Evolutionary conservation across 2,888 invertebrate genomes (phyloP).

Genomic region (Serrognathus titanus): DNA sequence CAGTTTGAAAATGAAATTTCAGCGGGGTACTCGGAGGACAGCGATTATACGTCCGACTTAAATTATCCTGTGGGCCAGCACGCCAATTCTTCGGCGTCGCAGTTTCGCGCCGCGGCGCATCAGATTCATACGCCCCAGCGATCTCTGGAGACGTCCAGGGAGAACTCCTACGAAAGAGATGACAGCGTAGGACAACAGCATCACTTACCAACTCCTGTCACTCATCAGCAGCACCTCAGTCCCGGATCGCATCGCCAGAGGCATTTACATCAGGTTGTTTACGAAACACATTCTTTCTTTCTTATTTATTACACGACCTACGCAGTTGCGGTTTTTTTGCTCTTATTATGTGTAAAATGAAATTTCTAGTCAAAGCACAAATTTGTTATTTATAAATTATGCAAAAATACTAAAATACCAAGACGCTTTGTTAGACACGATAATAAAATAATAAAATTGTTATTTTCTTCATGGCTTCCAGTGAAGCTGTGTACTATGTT

Average conservation of each 20-base stretch:
- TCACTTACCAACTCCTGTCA: constrained; percentile 32
- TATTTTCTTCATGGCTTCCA: too few relatives aligned
- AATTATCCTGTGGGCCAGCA: constrained; percentile 90
- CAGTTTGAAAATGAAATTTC: constrained; percentile 51
- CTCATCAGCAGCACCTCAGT: constrained; percentile 39
- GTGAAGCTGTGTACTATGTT: too few relatives aligned
- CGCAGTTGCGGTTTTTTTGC: too few relatives aligned
- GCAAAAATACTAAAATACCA: too few relatives aligned
- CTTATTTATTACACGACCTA: too few relatives aligned
- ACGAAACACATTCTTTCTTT: too few relatives aligned
- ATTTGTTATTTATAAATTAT: too few relatives aligned
- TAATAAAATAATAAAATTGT: too few relatives aligned
- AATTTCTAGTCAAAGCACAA: too few relatives aligned
- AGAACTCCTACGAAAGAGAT: constrained; percentile 80
- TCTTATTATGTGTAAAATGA: too few relatives aligned
- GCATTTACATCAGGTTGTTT: constrained; percentile 22
- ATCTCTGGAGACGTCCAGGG: constrained; percentile 74
- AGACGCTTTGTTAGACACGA: too few relatives aligned
- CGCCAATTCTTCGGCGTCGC: constrained; percentile 88
- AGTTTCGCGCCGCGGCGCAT: constrained; percentile 76
- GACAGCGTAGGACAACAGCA: constrained; percentile 50
- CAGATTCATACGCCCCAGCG: constrained; percentile 76
- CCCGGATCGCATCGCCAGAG: constrained; percentile 41
- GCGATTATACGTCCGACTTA: constrained; percentile 94
- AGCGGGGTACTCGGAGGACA: constrained; percentile 95